These are phyloP conservation scores for Trachelus stipa DNA, from an alignment of 2,888 invertebrate species.

Conservation along the genomic window DNA sequence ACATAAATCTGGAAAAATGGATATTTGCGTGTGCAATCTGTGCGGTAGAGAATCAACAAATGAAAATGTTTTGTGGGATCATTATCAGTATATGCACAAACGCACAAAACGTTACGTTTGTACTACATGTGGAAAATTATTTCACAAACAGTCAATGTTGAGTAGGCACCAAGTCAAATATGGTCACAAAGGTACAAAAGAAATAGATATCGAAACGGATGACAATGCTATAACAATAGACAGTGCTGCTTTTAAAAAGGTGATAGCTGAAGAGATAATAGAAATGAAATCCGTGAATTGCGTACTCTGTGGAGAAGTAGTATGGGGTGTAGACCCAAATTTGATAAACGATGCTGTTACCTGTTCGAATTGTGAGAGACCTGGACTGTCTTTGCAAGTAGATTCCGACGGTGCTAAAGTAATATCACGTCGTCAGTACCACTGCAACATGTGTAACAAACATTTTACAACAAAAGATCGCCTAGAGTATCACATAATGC, in stretches of 20 bases:
- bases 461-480: slow-evolving; percentile 22
- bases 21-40: slow-evolving; percentile 14
- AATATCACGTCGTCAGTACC: slow-evolving; percentile 21
- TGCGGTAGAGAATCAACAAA: slow-evolving; percentile 23
- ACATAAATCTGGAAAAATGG: slow-evolving; percentile 19
- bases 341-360: slow-evolving; percentile 22
- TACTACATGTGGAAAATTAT: slow-evolving; percentile 22
- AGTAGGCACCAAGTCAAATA: slow-evolving; percentile 22
- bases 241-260: slow-evolving; percentile 22
- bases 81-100: slow-evolving; percentile 25
- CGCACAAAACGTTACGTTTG: slow-evolving; percentile 22
- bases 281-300: slow-evolving; percentile 23
- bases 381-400: slow-evolving; percentile 20
- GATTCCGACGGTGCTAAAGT: slow-evolving; percentile 24
- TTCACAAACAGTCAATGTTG: slow-evolving; percentile 22
- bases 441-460: slow-evolving; percentile 23
- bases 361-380: slow-evolving; percentile 19
- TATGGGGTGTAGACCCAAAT: slow-evolving; percentile 23
- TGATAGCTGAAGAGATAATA: slow-evolving; percentile 20
- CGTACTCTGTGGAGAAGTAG: slow-evolving; percentile 20
- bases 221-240: slow-evolving; percentile 17
- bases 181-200: slow-evolving; percentile 19
- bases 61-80: slow-evolving; percentile 23
- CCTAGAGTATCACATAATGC: slow-evolving; percentile 23
- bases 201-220: slow-evolving; percentile 20